Evolutionary conservation across 2,888 invertebrate genomes (phyloP), one percentile per base, ranked within the genome.

Genomic region (Leucania comma): DNA sequence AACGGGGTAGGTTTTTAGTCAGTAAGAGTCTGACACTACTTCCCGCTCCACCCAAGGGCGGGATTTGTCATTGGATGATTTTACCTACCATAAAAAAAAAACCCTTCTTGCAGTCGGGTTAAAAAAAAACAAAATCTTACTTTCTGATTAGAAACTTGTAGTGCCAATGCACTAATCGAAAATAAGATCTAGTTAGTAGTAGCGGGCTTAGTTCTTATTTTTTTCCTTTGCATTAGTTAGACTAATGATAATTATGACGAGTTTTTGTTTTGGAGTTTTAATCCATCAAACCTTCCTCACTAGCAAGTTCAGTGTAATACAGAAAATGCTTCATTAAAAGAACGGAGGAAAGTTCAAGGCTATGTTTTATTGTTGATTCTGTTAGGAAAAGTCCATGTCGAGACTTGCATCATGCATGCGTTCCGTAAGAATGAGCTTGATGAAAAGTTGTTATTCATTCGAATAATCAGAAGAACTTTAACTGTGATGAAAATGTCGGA

Each of bases 381-480:
- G 22, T 60, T 71, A 26, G 14, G 12, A 35, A n/a, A 14, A 48
- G 8, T 29, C 2, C 1, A 50, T 22, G 20, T 9, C 20, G 8
- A 35, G 46, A 46, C 46, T 54, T 48, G n/a, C 24, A 51, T 35
- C 51, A 60, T 32, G 12, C 46, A 48, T 48, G 6, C 22, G 38
- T 20, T 35, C n/a, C 14, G 24, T 8, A 4, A 54, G 35, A 17
- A 14, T 48, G 26, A 56, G 6, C 8, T 10, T 24, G 12, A 29
- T 42, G 32, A 5, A 32, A 70, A 26, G 32, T 26, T 20, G 14
- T 35, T 53, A 24, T 46, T 65, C 3, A 5, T 29, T 65, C 29
- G 26, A 66, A 35, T n/a, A 38, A 75, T 38, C 17, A 66, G 17
- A 38, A 32, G 35, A 48, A 10, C 35, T 38, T 24, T 10, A 75